These are phyloP conservation scores for Stenodera caucasica DNA, from an alignment of 2,888 invertebrate genomes.

Conservation along the genomic window DNA sequence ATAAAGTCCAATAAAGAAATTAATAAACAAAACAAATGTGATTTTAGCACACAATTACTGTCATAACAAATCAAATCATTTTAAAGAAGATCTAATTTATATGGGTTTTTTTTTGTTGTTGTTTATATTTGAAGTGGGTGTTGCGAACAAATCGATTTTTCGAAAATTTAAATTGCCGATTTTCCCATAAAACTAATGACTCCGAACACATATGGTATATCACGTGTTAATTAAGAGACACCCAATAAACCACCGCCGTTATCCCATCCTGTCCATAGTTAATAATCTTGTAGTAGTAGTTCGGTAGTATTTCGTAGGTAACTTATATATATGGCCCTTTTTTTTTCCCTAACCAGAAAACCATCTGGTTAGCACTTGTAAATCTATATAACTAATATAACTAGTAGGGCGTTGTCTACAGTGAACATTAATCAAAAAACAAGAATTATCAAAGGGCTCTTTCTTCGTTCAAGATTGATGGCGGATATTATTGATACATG, in stretches of 20 bases:
- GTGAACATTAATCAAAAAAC: constrained; percentile 35
- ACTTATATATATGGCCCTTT: constrained; percentile 11
- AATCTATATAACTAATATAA: constrained; percentile 15
- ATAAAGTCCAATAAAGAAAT: constrained; percentile 2
- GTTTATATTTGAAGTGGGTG: constrained; percentile 22
- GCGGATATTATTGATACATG: constrained; percentile 34
- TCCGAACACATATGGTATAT: constrained; percentile 39
- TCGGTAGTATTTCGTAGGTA: background rate
- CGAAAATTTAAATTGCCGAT: constrained; percentile 37
- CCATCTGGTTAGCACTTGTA: constrained; percentile 39
- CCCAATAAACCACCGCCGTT: constrained; percentile 17
- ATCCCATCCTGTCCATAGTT: constrained; percentile 30
- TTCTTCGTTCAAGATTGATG: constrained; percentile 26
- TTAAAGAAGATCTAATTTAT: no score
- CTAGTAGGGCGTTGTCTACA: constrained; percentile 32
- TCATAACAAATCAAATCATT: constrained; percentile 25
- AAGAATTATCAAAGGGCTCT: constrained; percentile 34
- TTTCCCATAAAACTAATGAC: constrained; percentile 46
- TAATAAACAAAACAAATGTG: constrained; percentile 8
- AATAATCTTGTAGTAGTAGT: background rate
- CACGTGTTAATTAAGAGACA: constrained; percentile 44
- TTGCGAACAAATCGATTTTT: constrained; percentile 39
- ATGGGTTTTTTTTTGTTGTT: no score
- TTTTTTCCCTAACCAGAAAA: no score
- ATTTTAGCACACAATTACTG: constrained; percentile 21